Base-by-base conservation (phyloP, 2,113 vertebrate species). In the Vulpes vulpes region DNA sequence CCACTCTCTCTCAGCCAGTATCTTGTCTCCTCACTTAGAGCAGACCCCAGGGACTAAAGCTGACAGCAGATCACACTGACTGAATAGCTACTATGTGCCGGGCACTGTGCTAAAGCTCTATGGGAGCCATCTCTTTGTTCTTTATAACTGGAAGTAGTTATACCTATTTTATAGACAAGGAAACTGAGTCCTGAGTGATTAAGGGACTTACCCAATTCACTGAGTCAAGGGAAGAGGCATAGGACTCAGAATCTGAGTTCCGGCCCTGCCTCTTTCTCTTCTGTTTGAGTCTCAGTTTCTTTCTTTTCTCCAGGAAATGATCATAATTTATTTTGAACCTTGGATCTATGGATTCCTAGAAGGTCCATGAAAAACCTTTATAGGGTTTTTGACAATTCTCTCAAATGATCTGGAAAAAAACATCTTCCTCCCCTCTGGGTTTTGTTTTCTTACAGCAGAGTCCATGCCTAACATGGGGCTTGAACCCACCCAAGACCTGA, bases 1-100 rank as follows among this genome's bases (percentile, higher is more conserved):
- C 15, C 59, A 22, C 60, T 64, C 49, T 35, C 59, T 11, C 38
- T 69, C 81, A 2, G 35, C 23, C 38, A 12, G 27, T 43, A 43
- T 43, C n/a, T 19, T 62, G 19, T 23, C 30, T 62, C 11, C 11
- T 0, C 5, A 17, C 53, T 20, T 20, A 9, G 49, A 20, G 4
- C n/a, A 38, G 5, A 14, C 30, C 64, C 57, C 43, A 32, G 57
- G 49, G 32, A n/a, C 27, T 30, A 17, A 86, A 22, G 57, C 15
- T 14, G 4, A 38, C 0, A 1, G 82, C 7, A 15, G 20, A 10
- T 27, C 64, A 59, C 15, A 3, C 22, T 73, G 22, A 16, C 0
- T 22, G 10, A 73, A 43, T 43, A 43, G 43, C 43, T 43, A 43
- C 43, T 43, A 43, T 7, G 43, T 43, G 43, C 43, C 43, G 6